Percentiles rank a stretch among this genome's conserved stretches.
Evolutionary conservation across 2,797 vertebrate genomes (phyloP).

Genomic region (Menidia menidia): DNA sequence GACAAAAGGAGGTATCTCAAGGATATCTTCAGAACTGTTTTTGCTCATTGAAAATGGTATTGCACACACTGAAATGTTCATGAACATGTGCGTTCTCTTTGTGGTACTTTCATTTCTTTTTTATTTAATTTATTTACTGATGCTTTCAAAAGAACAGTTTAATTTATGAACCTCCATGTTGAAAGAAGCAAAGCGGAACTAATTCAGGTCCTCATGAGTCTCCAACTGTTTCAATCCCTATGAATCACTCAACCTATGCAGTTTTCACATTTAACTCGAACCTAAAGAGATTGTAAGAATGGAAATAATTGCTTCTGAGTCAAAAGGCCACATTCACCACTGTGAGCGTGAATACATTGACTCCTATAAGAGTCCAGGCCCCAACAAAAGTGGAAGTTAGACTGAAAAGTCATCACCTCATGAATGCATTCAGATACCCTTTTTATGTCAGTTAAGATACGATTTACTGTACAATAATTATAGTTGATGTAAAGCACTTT

Average conservation of each 20-base stretch:
- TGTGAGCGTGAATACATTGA: not conserved
- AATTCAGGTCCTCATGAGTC: constrained; percentile 2
- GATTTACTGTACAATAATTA: too few species aligned
- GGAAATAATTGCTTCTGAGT: not conserved
- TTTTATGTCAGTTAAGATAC: too few species aligned
- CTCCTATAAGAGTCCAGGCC: too few species aligned
- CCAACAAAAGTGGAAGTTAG: too few species aligned
- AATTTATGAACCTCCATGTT: constrained; percentile 8
- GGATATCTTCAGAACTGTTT: not conserved
- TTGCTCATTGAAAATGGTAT: constrained; percentile 3
- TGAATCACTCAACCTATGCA: not conserved
- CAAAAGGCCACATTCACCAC: not conserved
- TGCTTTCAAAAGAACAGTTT: constrained; percentile 7
- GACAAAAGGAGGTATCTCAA: constrained; percentile 3
- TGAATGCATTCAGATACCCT: too few species aligned
- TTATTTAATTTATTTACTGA: not conserved
- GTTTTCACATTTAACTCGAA: constrained; percentile 19
- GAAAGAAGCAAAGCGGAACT: not conserved
- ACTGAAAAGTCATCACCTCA: too few species aligned
- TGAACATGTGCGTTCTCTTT: not conserved
- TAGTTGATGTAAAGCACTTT: too few species aligned
- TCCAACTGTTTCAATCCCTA: constrained; percentile 1
- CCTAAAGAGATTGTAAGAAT: constrained; percentile 9
- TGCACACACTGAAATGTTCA: not conserved
- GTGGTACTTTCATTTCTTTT: not conserved